Conservation (phyloP, 2,888 invertebrate genomes). For the Neoitamus cyanurus region DNA sequence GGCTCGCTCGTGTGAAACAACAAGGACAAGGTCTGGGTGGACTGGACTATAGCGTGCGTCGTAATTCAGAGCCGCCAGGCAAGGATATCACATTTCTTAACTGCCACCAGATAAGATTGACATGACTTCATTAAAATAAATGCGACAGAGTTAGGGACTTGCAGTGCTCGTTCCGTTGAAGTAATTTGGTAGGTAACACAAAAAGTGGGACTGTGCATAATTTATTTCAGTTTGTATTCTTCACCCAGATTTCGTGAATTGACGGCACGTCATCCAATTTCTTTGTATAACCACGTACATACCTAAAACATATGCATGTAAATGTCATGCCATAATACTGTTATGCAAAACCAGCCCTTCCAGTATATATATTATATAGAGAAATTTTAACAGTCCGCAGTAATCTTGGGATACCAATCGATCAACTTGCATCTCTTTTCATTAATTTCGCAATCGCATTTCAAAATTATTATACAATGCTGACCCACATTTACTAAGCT, state of each 20-base stretch:
- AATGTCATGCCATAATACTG: too few relatives aligned
- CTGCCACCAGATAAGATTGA: background rate
- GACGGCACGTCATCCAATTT: too few relatives aligned
- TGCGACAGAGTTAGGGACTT: background rate
- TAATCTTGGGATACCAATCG: too few relatives aligned
- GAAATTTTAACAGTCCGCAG: too few relatives aligned
- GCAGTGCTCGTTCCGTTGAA: background rate
- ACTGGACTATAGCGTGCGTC: background rate
- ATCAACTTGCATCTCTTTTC: too few relatives aligned
- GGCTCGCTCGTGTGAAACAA: background rate
- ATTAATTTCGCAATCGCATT: too few relatives aligned
- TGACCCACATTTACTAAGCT: too few relatives aligned
- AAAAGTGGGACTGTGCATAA: background rate
- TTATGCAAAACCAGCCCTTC: too few relatives aligned
- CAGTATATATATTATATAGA: too few relatives aligned
- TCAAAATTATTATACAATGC: too few relatives aligned
- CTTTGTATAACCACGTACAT: too few relatives aligned
- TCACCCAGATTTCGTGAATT: background rate
- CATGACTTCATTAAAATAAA: background rate
- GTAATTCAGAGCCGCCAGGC: background rate
- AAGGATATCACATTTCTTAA: background rate
- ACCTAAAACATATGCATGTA: too few relatives aligned
- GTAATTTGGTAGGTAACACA: background rate
- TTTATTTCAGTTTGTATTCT: background rate
- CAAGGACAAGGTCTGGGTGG: background rate